Evolutionary conservation across 2,888 invertebrate genomes (phyloP).

Genomic region (Myopa tessellatipennis): DNA sequence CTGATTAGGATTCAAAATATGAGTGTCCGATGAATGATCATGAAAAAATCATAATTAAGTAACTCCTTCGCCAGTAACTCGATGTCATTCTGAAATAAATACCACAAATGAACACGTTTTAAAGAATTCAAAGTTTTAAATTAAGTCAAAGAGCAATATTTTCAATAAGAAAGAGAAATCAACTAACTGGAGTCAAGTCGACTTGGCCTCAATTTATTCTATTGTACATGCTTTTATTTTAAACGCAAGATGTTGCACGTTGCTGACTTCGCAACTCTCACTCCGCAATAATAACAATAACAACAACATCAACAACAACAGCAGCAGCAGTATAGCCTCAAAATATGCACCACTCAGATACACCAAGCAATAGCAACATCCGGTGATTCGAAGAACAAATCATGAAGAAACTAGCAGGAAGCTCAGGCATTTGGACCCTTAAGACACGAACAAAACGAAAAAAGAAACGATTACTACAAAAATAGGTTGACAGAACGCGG

Average conservation of each 20-base stretch:
- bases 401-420: conserved; percentile 2
- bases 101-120: too few species aligned
- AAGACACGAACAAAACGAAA: not conserved
- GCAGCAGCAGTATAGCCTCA: not conserved
- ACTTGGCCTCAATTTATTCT: too few species aligned
- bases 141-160: too few species aligned
- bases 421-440: not conserved
- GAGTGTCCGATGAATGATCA: too few species aligned
- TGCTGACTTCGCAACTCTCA: not conserved
- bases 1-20: too few species aligned
- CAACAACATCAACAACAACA: conserved; percentile 13
- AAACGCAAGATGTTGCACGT: conserved; percentile 14
- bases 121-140: too few species aligned
- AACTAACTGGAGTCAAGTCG: too few species aligned
- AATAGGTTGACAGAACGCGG: conserved; percentile 33
- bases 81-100: too few species aligned
- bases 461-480: not conserved
- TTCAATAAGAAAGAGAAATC: too few species aligned
- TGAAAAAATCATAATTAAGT: too few species aligned
- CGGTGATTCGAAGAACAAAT: conserved; percentile 2
- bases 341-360: not conserved
- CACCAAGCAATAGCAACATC: not conserved
- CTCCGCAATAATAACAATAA: not conserved
- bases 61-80: too few species aligned
- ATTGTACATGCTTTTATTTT: not conserved